phyloP scores from a whole-genome alignment of 1,140 invertebrate genomes.

The Babylonia areolata region DNA sequence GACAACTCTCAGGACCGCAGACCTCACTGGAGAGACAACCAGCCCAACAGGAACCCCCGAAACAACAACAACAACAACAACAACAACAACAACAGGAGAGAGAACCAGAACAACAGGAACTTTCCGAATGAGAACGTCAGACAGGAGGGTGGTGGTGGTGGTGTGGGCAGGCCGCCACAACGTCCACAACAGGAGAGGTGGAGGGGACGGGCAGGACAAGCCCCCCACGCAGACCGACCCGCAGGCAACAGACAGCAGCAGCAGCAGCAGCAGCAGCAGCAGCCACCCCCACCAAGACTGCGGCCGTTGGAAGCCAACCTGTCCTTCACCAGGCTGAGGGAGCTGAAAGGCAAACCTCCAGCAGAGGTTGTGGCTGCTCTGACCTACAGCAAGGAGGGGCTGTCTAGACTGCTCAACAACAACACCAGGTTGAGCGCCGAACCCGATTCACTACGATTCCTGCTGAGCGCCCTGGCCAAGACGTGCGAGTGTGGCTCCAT shows the following conservation, averaged over 20 bases:
- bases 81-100: background rate
- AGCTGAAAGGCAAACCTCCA: conserved; percentile 2
- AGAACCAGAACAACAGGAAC: background rate
- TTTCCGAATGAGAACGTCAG: background rate
- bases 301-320: conserved; percentile 25
- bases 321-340: conserved; percentile 13
- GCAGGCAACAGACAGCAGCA: background rate
- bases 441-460: background rate
- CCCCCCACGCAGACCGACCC: background rate
- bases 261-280: background rate
- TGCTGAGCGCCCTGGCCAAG: conserved; percentile 18
- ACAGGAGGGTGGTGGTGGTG: background rate
- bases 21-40: background rate
- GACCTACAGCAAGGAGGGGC: conserved; percentile 39
- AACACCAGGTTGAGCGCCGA: background rate
- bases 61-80: background rate
- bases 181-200: background rate
- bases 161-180: background rate
- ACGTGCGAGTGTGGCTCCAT: conserved; percentile 21
- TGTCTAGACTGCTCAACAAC: conserved; percentile 10
- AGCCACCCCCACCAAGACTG: background rate
- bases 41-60: background rate
- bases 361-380: conserved; percentile 19
- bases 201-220: background rate
- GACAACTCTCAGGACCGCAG: no score